Evolutionary conservation across 2,888 invertebrate species (phyloP), one percentile per base, ranked within the genome.

Genomic region (Scaptomyza caliginosa): DNA sequence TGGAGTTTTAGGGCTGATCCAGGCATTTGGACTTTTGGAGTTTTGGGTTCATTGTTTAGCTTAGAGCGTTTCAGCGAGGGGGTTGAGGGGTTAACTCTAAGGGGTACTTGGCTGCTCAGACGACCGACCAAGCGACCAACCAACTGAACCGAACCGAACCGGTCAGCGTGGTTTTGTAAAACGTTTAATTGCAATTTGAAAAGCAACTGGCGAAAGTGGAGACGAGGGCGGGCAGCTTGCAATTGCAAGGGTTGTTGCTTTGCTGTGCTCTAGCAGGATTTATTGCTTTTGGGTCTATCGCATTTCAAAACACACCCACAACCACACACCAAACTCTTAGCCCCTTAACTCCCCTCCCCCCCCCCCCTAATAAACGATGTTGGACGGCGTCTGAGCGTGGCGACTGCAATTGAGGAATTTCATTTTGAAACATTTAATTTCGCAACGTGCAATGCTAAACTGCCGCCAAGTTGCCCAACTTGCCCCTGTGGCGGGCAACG

Each of bases 161-260:
- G 86, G 83, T 86, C 85, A 82, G 84, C 82, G 88, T 78, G 88
- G 88, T 83, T 84, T 86, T 86, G 81, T 77, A 79, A 86, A 88
- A 86, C 85, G 88, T 88, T 88, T 87, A 88, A 88, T 88, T 88
- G 88, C 82, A 85, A 85, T 86, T 84, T 86, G 81, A 83, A 81
- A 78, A 70, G 83, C 80, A 67, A 76, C 57, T 60, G 65, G 45
- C 64, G 13, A 19, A 60, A 36, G 62, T 56, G 32, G 17, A 38
- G 50, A 3, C 7, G 13, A 10, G 13, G 24, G 42, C 13, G 24
- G 10, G 13, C 7, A 40, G 45, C 21, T 10, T 19, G 32, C 56
- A 56, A 63, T 48, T 63, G 71, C 86, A 85, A 83, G 86, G 86
- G 86, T 77, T 82, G 78, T 46, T 79, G 43, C 46, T 60, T 30